Evolutionary conservation across 1,140 invertebrate genomes (phyloP), one percentile per base, ranked within the genome.

Genomic region (Mesaphorura yosii): DNA sequence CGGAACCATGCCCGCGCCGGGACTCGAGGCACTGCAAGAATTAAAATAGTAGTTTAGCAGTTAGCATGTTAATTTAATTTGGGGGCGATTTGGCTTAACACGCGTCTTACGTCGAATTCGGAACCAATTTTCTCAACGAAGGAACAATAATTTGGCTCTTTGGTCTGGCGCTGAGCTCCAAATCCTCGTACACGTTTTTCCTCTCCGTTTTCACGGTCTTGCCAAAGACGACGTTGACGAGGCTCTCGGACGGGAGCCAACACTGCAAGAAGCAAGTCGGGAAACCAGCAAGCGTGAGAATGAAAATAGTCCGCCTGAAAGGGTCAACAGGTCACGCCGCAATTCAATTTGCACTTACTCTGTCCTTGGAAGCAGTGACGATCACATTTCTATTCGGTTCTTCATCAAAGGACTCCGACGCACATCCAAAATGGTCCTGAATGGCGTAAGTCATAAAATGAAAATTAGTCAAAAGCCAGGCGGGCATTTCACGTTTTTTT

Each of bases 351-450:
- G 27, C n/a, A 48, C 68, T 65, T 66, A 84, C 82, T 73, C 80
- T 82, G 58, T 85, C 82, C 66, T 78, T 86, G 40, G 79, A 76
- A 28, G 92, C 93, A 20, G 88, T 95, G 5, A 57, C 51, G 85
- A 90, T 23, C 12, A 96, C 83, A 73, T 94, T 96, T 53, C 89
- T 76, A 66, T 94, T 93, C 0, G 91, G 92, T 67, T 96, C 91
- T 26, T 83, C 78, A 72, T 97, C 93, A 67, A 93, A 94, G 41
- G 89, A 87, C 41, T 88, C 80, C 55, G 88, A 89, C 65, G 91
- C 82, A 63, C 89, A 88, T 2, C 91, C 89, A 75, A 96, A 98
- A 67, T 88, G 86, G 65, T 91, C 85, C n/a, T n/a, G n/a, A n/a
- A n/a, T n/a, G n/a, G n/a, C n/a, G n/a, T n/a, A n/a, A n/a, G n/a